Percentiles rank a stretch among this genome's conserved stretches.
phyloP scores from a whole-genome alignment of 2,797 vertebrate species.

The Zenarchopterus dispar region DNA sequence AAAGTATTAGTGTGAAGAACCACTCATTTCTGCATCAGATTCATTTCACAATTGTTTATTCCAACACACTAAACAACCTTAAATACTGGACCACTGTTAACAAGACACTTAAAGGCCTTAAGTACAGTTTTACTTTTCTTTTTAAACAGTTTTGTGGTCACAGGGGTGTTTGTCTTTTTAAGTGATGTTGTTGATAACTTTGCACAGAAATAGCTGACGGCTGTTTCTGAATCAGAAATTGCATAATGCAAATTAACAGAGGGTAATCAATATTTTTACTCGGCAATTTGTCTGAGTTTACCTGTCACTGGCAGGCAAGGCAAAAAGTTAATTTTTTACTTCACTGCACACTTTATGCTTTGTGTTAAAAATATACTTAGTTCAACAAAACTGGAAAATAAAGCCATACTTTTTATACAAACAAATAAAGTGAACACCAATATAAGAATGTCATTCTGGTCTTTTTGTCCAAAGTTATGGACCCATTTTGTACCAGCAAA shows the following conservation, averaged over 20 bases:
- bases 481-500: too few species aligned
- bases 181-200: neutral
- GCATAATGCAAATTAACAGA: neutral
- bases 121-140: slow-evolving; percentile 38
- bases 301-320: too few species aligned
- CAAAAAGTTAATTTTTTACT: too few species aligned
- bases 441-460: too few species aligned
- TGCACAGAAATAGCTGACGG: neutral
- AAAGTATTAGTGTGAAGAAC: slow-evolving; percentile 49
- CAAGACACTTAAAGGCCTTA: slow-evolving; percentile 44
- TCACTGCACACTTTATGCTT: too few species aligned
- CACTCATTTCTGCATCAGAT: slow-evolving; percentile 37
- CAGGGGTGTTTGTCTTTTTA: slow-evolving; percentile 7
- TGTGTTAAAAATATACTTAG: too few species aligned
- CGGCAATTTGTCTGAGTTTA: too few species aligned
- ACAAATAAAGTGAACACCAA: too few species aligned
- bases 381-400: too few species aligned
- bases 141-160: slow-evolving; percentile 32
- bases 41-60: slow-evolving; percentile 50
- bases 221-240: neutral
- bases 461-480: too few species aligned
- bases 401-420: too few species aligned
- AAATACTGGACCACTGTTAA: slow-evolving; percentile 36
- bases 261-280: neutral
- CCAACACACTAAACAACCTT: slow-evolving; percentile 41